Evolutionary conservation across 2,888 invertebrate genomes (phyloP), one percentile per base, ranked within the genome.

Genomic region (Eristalis pertinax): DNA sequence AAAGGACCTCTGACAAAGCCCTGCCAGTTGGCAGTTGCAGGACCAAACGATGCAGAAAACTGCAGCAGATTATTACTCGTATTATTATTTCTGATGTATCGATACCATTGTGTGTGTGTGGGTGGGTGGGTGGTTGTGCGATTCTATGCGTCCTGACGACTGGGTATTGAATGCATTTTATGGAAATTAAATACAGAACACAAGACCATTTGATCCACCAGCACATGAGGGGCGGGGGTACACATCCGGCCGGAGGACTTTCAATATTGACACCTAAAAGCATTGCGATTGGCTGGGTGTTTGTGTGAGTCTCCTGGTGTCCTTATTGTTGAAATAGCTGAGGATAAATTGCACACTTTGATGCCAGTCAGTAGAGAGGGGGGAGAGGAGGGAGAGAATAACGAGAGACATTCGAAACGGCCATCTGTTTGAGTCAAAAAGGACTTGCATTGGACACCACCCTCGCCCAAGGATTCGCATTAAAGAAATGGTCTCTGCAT

Each of bases 51-150:
- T 83, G 83, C 79, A 80, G 76, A 80, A 83, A 83, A 80, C 75
- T 87, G 69, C 87, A 87, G 19, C 24, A 79, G 87, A 87, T 87
- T 87, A 87, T 87, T 83, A 76, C 79, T 84, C 68, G 83, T 76
- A 83, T 83, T 79, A 87, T 87, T 87, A 87, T 83, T 87, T 79
- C 83, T 87, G 75, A 83, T 79, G 60, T 83, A 83, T 87, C 83
- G 87, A 87, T 13, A 29, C 35, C 22, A 22, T 8, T 22, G 38
- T 65, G 43, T 64, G 35, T 60, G 15, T 19, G 50, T 56, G 41
- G 22, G 56, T 22, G 22, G 41, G 10, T 68, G 58, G 5, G 19
- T 7, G 11, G 11, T n/a, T 13, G 11, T n/a, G 35, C 8, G 38
- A 11, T 38, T 38, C 38, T 19, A 50, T 70, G 24, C 58, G 63